Percentiles rank a stretch among this genome's conserved stretches.
phyloP scores from a whole-genome alignment of 2,797 vertebrate genomes.

The Nothura maculosa region DNA sequence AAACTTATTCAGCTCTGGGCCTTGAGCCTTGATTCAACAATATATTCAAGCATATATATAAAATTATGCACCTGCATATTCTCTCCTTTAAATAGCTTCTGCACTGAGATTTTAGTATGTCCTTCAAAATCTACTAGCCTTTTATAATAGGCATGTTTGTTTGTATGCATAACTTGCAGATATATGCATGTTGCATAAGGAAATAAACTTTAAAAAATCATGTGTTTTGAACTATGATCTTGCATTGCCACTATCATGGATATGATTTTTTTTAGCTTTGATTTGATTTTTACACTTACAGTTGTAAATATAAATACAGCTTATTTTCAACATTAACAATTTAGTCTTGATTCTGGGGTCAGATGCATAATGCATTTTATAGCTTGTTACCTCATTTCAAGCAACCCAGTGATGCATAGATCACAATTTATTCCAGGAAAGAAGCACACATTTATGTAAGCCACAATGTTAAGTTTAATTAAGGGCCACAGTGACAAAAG shows the following conservation, averaged over 20 bases:
- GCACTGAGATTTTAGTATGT: background rate
- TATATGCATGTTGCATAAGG: background rate
- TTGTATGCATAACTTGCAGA: background rate
- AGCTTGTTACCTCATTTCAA: conserved; percentile 42
- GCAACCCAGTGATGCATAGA: background rate
- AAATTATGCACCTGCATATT: background rate
- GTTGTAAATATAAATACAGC: background rate
- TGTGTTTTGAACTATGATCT: accelerated
- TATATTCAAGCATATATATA: background rate
- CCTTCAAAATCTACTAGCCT: background rate
- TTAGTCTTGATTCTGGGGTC: conserved; percentile 11
- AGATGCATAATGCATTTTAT: conserved; percentile 16
- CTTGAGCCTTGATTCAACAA: background rate
- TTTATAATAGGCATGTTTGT: background rate
- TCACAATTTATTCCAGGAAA: conserved; percentile 40
- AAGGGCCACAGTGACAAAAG: conserved; percentile 46
- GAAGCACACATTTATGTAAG: conserved; percentile 19
- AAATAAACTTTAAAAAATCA: background rate
- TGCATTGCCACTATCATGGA: background rate
- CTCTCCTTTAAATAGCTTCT: background rate
- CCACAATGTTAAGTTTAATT: conserved; percentile 62
- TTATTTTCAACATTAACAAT: background rate
- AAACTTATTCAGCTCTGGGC: background rate
- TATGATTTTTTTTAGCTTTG: background rate
- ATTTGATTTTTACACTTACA: background rate